Base-by-base conservation (phyloP, 2,797 vertebrate genomes). In the Xyrichtys novacula region DNA sequence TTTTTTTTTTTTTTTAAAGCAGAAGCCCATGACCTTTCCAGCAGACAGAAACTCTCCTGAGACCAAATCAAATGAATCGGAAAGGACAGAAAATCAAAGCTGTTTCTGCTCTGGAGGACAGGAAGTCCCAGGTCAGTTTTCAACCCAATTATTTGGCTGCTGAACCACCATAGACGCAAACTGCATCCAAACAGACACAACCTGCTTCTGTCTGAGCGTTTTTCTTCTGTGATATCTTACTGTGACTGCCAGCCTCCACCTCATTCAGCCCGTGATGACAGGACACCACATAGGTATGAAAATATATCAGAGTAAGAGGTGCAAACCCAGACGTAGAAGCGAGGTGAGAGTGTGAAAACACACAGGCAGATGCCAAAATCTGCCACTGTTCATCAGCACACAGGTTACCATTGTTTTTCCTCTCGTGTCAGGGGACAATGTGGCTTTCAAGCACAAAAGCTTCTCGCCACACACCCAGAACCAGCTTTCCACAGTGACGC, bases 361-460 rank as follows among this genome's bases (percentile, higher is more conserved):
- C 74, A 80, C 76, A 70, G 65, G 53, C 76, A 74, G 65, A 63
- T 64, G 76, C 57, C 65, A 74, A 66, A 87, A 74, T 69, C 73
- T 57, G 74, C 61, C 73, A 71, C 68, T 72, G 74, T 84, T 89
- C 83, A 84, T 39, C 22, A 69, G 63, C 80, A 81, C 74, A 68
- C 22, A 75, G 54, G 61, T 69, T 28, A 9, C 53, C 61, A 79
- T 89, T 89, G 80, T 88, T 61, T 39, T 57, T 74, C 61, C 39
- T 62, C 56, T 39, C 49, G 52, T 60, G 48, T 72, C 61, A 26
- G 53, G 55, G 65, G 70, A 84, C 86, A 89, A 81, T 88, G 84
- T 23, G 42, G 72, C 81, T 73, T 70, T 75, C 59, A 63, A 20
- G 43, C 54, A 81, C 85, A 86, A 87, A 84, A 52, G 69, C 8